Conservation (phyloP, 2,888 invertebrate species). For the Choreutis nemorana region DNA sequence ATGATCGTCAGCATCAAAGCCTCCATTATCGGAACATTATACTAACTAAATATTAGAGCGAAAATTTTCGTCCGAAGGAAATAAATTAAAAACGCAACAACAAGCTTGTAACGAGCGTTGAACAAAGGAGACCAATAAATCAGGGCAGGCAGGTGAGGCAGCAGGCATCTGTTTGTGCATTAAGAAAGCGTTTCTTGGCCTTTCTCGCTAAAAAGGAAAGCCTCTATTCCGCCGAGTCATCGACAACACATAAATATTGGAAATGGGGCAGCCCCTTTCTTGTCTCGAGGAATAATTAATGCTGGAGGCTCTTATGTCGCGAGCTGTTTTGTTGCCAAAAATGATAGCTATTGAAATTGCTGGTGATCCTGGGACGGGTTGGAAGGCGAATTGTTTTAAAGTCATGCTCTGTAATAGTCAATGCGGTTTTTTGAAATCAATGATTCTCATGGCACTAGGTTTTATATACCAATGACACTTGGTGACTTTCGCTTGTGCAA, state of each 20-base stretch:
- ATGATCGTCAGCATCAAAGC: constrained; percentile 4
- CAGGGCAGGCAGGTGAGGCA: constrained; percentile 56
- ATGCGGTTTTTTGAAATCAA: too few species aligned
- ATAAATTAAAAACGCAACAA: constrained; percentile 68
- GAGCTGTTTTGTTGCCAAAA: constrained; percentile 51
- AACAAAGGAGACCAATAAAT: constrained; percentile 64
- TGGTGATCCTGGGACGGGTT: too few species aligned
- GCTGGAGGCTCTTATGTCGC: constrained; percentile 54
- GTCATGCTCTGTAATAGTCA: too few species aligned
- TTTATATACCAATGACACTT: too few species aligned
- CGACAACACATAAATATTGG: constrained; percentile 68
- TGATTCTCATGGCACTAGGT: too few species aligned
- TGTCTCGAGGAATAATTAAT: constrained; percentile 64
- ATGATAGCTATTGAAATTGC: constrained; percentile 29
- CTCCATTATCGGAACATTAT: constrained; percentile 27
- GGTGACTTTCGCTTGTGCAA: too few species aligned
- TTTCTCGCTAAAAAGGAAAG: constrained; percentile 66
- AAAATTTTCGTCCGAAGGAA: constrained; percentile 51
- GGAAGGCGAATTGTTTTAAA: too few species aligned
- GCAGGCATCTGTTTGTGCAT: constrained; percentile 61
- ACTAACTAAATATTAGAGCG: constrained; percentile 57
- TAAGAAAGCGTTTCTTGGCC: constrained; percentile 59
- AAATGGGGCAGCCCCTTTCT: constrained; percentile 64
- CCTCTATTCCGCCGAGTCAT: constrained; percentile 63
- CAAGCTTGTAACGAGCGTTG: constrained; percentile 60